Evolutionary conservation across 1,140 invertebrate species (phyloP), one percentile per base, ranked within the genome.

Genomic region (Oncopeltus fasciatus): DNA sequence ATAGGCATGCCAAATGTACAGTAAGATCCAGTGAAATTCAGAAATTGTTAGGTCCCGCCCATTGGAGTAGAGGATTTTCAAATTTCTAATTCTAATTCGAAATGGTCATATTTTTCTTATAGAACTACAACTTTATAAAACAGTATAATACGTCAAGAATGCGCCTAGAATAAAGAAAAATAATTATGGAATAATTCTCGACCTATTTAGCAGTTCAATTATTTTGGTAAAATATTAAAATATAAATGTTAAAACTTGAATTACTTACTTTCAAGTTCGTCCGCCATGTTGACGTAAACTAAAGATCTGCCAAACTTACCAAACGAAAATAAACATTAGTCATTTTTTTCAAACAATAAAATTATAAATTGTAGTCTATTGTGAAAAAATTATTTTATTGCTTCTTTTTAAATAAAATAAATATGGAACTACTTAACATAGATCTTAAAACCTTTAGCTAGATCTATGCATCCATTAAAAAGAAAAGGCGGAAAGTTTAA

Each of bases 261-360:
- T 60, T 60, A 69, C 68, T 67, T 57, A 69, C 68, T 68, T 69
- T 69, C 68, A 69, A 69, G 68, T 68, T 69, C 64, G 64, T 69
- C 68, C 67, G 68, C 68, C 68, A 69, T 69, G 64, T 69, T 69
- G 56, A 57, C 56, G 56, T 57, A 57, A 53, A 53, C 49, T 53
- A 24, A 24, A 26, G 20, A 53, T 9, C 49, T 53, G 24, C 49
- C 49, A 53, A 53, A 27, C 49, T 27, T 53, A 24, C 18, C 21
- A 53, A 53, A 53, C 49, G 18, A 20, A 46, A 11, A 46, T 3
- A 46, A 46, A 46, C 18, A 46, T 20, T 20, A 46, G 18, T 46
- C 44, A 46, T 20, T 20, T 46, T 46, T 18, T 9, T 4, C 12
- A 9, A n/a, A 18, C 2, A 1, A 46, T 2, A 46, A 46, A 46